Conservation (phyloP, 2,113 vertebrate species). For the Pteronura brasiliensis region DNA sequence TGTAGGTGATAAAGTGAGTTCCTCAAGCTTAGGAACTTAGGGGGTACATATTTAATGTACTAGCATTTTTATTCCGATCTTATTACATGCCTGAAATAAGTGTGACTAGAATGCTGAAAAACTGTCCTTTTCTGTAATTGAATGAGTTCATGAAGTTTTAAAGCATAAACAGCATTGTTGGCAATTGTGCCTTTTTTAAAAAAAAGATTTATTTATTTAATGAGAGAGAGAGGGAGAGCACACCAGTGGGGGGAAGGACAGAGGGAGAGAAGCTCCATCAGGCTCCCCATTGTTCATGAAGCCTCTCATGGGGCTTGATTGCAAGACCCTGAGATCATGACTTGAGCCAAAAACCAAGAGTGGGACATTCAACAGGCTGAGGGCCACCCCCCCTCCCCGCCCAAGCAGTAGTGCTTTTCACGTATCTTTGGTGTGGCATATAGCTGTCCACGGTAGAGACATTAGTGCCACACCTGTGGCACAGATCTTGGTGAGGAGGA, state of each 20-base stretch:
- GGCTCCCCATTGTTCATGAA: not conserved
- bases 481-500: not conserved
- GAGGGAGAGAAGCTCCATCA: not conserved
- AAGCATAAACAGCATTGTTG: not conserved
- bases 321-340: not conserved
- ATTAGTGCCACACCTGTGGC: not conserved
- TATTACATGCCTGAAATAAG: not conserved
- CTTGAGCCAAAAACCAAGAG: not conserved
- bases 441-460: not conserved
- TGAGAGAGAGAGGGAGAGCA: too few species aligned
- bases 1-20: not conserved
- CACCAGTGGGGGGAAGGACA: not conserved
- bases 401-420: not conserved
- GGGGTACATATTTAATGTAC: too few species aligned
- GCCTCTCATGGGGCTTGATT: not conserved
- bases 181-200: not conserved
- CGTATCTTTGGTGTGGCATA: not conserved
- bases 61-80: not conserved
- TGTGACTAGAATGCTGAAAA: not conserved
- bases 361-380: not conserved
- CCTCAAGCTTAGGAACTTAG: not conserved
- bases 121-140: not conserved
- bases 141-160: not conserved
- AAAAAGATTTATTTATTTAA: not conserved
- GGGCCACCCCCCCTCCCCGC: not conserved